phyloP scores from a whole-genome alignment of 2,888 invertebrate species.

The Chymomyza procnemis region DNA sequence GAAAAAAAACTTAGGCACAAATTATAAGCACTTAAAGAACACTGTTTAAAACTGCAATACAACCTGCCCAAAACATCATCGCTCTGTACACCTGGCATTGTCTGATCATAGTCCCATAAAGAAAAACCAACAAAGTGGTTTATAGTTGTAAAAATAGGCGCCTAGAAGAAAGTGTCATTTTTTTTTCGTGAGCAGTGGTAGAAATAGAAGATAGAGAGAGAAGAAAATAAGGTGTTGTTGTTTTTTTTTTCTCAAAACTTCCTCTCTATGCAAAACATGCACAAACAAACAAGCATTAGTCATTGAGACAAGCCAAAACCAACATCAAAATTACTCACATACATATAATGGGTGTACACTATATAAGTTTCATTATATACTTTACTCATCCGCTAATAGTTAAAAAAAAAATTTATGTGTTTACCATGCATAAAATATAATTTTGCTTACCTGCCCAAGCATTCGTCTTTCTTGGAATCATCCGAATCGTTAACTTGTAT shows the following conservation, averaged over 20 bases:
- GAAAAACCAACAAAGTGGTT: slow-evolving; percentile 87
- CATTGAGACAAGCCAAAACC: not conserved
- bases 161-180: slow-evolving; percentile 80
- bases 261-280: not conserved
- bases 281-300: not conserved
- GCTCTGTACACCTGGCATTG: slow-evolving; percentile 86
- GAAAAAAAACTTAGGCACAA: slow-evolving; percentile 22
- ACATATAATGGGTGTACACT: slow-evolving; percentile 5
- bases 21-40: slow-evolving; percentile 27
- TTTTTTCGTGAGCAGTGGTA: slow-evolving; percentile 11
- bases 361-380: slow-evolving; percentile 1
- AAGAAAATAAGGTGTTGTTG: slow-evolving; percentile 3
- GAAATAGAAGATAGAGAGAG: slow-evolving; percentile 19
- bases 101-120: slow-evolving; percentile 91
- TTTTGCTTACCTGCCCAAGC: slow-evolving; percentile 89
- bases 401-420: not conserved
- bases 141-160: slow-evolving; percentile 84
- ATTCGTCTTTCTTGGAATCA: slow-evolving; percentile 92
- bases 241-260: not conserved
- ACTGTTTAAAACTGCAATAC: slow-evolving; percentile 67
- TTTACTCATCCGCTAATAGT: not conserved
- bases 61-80: slow-evolving; percentile 93
- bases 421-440: not conserved
- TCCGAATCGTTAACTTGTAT: slow-evolving; percentile 92
- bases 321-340: slow-evolving; percentile 51